Percentiles rank a stretch among this genome's conserved stretches.
Evolutionary conservation across 2,113 vertebrate species (phyloP).

Genomic region (Esox niger): DNA sequence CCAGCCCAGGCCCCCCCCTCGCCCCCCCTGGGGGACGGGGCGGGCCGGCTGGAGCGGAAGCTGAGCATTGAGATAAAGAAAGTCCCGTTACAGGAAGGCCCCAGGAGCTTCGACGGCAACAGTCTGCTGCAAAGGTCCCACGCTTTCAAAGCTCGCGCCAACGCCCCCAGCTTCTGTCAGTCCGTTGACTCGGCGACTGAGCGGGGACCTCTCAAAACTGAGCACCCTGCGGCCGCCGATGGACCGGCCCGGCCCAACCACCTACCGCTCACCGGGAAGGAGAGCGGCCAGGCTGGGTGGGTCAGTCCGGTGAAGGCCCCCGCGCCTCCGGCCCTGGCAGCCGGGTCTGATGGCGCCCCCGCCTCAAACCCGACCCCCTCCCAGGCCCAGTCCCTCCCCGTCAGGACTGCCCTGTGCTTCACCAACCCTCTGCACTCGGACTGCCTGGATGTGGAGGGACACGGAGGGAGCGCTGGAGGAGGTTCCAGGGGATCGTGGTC

Average conservation of each 20-base stretch:
- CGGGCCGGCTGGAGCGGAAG: conserved; percentile 81
- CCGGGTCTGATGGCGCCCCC: conserved; percentile 13
- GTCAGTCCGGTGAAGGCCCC: conserved; percentile 69
- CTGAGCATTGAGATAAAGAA: conserved; percentile 96
- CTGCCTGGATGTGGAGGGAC: conserved; percentile 84
- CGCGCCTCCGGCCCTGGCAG: conserved; percentile 17
- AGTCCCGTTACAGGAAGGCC: conserved; percentile 90
- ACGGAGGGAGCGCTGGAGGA: conserved; percentile 40
- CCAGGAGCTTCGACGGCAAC: conserved; percentile 84
- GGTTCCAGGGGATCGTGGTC: conserved; percentile 58
- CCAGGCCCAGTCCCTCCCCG: conserved; percentile 35
- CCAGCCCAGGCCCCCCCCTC: conserved; percentile 28
- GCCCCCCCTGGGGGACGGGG: conserved; percentile 45
- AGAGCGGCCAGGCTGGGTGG: conserved; percentile 74
- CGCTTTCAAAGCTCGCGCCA: conserved; percentile 83
- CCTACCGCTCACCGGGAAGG: conserved; percentile 78
- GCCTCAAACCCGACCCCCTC: conserved; percentile 50
- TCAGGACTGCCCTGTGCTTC: conserved; percentile 86
- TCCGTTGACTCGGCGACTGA: conserved; percentile 77
- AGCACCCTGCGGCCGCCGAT: conserved; percentile 39
- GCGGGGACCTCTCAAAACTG: conserved; percentile 28
- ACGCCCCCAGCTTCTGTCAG: conserved; percentile 67
- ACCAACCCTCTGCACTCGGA: conserved; percentile 95
- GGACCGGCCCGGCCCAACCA: conserved; percentile 80
- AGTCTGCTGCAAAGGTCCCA: conserved; percentile 80